Conservation (phyloP, 2,888 invertebrate species). For the Lymantria dispar region DNA sequence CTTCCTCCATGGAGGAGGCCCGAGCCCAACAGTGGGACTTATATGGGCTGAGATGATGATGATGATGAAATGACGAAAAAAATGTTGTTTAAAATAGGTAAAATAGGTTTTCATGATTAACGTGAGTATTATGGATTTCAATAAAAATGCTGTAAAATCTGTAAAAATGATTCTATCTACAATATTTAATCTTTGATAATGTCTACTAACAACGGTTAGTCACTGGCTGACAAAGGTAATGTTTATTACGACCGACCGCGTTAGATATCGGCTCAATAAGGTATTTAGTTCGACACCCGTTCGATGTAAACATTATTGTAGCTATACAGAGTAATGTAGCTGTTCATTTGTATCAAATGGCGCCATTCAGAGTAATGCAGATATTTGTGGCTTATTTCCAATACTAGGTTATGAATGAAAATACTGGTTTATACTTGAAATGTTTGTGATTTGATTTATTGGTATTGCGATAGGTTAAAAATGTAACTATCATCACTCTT, state of each 20-base stretch:
- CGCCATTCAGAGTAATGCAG: conserved; percentile 1
- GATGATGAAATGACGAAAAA: too few species aligned
- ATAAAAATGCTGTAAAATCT: too few species aligned
- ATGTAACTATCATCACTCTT: too few species aligned
- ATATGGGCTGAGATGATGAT: too few species aligned
- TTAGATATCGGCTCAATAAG: conserved; percentile 28
- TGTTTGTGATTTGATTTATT: not conserved
- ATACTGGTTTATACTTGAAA: not conserved
- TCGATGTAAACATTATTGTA: conserved; percentile 16
- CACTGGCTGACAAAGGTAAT: conserved; percentile 39
- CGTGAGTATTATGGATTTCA: too few species aligned
- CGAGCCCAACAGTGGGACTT: too few species aligned
- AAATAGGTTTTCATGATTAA: too few species aligned
- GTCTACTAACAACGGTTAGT: conserved; percentile 40
- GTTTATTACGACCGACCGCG: conserved; percentile 31
- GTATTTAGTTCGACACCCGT: conserved; percentile 34
- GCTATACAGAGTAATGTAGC: conserved; percentile 1
- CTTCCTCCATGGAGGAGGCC: too few species aligned
- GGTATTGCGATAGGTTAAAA: too few species aligned
- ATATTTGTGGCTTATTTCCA: not conserved
- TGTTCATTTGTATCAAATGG: conserved; percentile 3
- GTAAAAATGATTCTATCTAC: too few species aligned
- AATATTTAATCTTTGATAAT: conserved; percentile 21
- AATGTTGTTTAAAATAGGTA: too few species aligned
- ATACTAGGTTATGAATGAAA: not conserved